phyloP scores from a whole-genome alignment of 1,140 invertebrate genomes.

The Drosophila auraria region DNA sequence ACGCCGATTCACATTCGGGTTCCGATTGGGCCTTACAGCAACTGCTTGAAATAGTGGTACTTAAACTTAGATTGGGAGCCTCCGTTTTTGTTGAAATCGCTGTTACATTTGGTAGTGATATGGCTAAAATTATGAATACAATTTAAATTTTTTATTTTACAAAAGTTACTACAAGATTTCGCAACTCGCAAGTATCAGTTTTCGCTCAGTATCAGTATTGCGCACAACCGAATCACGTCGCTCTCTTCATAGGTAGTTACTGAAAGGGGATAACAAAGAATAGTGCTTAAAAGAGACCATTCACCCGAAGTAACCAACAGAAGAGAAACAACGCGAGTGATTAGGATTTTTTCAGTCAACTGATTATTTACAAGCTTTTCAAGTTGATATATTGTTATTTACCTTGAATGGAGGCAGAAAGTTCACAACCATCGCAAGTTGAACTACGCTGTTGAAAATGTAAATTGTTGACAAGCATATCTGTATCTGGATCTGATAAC shows the following conservation, averaged over 20 bases:
- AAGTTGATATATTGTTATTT: background rate
- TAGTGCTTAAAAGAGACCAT: too few relatives aligned
- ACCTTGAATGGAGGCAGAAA: conserved; percentile 47
- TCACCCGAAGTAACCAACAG: too few relatives aligned
- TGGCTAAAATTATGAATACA: conserved; percentile 25
- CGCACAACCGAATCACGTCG: too few relatives aligned
- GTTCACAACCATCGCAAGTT: conserved; percentile 21
- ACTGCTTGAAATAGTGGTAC: conserved; percentile 6
- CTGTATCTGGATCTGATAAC: conserved; percentile 20
- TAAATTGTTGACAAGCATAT: conserved; percentile 12
- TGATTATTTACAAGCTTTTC: background rate
- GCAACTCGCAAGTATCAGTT: background rate
- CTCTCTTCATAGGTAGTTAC: too few relatives aligned
- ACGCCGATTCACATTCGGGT: conserved; percentile 7
- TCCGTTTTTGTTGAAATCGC: conserved; percentile 29
- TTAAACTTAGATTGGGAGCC: conserved; percentile 2
- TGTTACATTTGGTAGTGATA: conserved; percentile 41
- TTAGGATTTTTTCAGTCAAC: too few relatives aligned
- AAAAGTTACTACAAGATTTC: background rate
- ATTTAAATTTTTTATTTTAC: background rate
- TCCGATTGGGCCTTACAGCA: conserved; percentile 5
- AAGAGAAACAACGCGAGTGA: too few relatives aligned
- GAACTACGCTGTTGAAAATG: conserved; percentile 8
- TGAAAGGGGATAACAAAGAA: too few relatives aligned
- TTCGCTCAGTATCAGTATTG: too few relatives aligned